These are phyloP conservation scores for Drosophila tsacasi DNA, from an alignment of 1,140 invertebrate species.

Conservation along the genomic window DNA sequence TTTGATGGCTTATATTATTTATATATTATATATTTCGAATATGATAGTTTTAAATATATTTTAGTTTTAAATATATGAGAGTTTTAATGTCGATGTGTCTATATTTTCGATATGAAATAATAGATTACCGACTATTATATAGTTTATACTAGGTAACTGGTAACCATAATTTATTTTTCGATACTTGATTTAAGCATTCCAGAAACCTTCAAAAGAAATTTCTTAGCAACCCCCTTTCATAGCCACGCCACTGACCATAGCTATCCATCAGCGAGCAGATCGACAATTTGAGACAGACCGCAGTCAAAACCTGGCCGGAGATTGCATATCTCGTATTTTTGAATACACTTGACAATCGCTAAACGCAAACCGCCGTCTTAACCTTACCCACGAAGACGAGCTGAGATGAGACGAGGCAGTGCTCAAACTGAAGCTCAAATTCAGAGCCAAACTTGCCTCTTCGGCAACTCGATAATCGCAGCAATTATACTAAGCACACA, in stretches of 20 bases:
- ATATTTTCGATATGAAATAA: no score
- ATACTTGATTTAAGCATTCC: no score
- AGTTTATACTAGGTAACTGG: no score
- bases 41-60: no score
- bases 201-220: no score
- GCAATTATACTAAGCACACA: slow-evolving; percentile 73
- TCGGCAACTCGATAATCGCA: slow-evolving; percentile 60
- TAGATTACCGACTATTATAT: no score
- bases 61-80: no score
- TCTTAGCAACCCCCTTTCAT: background rate
- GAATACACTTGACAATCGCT: slow-evolving; percentile 75
- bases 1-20: no score
- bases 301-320: slow-evolving; percentile 50
- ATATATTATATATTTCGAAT: no score
- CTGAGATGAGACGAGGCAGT: background rate
- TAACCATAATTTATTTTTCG: no score
- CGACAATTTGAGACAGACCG: slow-evolving; percentile 32
- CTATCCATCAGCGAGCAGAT: slow-evolving; percentile 10
- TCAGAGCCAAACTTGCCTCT: slow-evolving; percentile 29
- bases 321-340: slow-evolving; percentile 58
- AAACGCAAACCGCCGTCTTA: slow-evolving; percentile 61
- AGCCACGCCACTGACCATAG: slow-evolving; percentile 25
- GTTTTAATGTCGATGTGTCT: no score
- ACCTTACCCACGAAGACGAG: slow-evolving; percentile 54
- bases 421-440: slow-evolving; percentile 5